These are phyloP conservation scores for Ferdinandea cuprea DNA, from an alignment of 2,888 invertebrate genomes.

Conservation along the genomic window DNA sequence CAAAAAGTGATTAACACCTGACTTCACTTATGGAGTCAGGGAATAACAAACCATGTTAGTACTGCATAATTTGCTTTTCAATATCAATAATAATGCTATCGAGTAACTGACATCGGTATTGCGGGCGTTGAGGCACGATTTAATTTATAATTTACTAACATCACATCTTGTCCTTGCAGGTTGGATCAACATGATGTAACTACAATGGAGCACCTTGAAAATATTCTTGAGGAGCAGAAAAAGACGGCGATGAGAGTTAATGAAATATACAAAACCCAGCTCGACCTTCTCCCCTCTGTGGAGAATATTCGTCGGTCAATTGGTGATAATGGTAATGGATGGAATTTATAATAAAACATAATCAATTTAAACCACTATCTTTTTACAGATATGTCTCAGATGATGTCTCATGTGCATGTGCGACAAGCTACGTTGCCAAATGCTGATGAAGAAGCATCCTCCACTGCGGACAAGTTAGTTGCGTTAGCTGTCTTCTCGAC, in stretches of 20 bases:
- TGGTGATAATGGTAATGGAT: too few relatives aligned
- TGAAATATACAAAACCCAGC: slow-evolving; percentile 82
- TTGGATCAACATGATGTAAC: slow-evolving; percentile 82
- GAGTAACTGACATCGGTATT: not conserved
- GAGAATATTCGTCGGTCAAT: slow-evolving; percentile 82
- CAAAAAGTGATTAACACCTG: not conserved
- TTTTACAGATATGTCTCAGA: not conserved
- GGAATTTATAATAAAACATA: too few relatives aligned
- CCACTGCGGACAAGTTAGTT: slow-evolving; percentile 75
- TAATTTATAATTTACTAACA: slow-evolving; percentile 4
- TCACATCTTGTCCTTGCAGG: slow-evolving; percentile 76
- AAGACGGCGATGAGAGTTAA: slow-evolving; percentile 82
- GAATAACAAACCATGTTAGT: too few relatives aligned
- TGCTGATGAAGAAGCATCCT: slow-evolving; percentile 21
- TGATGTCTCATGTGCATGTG: slow-evolving; percentile 19
- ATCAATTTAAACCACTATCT: not conserved
- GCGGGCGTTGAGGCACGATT: not conserved
- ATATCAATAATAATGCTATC: too few relatives aligned
- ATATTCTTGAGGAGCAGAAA: slow-evolving; percentile 81
- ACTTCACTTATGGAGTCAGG: not conserved
- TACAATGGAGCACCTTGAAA: slow-evolving; percentile 82
- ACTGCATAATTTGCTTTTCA: too few relatives aligned
- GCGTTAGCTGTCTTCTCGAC: slow-evolving; percentile 78
- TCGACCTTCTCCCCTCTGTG: slow-evolving; percentile 80
- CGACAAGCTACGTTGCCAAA: slow-evolving; percentile 23